Evolutionary conservation across 1,140 invertebrate species (phyloP), one percentile per base, ranked within the genome.

Genomic region (Monochamus saltuarius): DNA sequence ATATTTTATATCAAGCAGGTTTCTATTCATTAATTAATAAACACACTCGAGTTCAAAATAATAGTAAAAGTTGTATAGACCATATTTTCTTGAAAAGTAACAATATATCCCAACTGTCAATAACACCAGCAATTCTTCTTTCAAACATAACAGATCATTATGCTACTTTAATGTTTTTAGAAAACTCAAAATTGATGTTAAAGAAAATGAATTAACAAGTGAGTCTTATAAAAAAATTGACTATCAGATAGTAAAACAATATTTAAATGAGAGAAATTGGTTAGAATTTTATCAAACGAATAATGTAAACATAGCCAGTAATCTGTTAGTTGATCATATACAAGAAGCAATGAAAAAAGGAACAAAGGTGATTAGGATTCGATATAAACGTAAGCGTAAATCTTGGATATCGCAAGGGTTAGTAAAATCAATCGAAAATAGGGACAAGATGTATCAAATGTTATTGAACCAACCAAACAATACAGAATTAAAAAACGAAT

Each of bases 21-120:
- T 45, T n/a, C 19, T 9, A 9, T n/a, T 45, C 42, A 45, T 45
- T 16, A 16, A 17, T 45, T 10, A 50, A 50, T 35, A 50, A 40
- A 38, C 11, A 22, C 19, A 47, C 55, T 8, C 16, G 55, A 13
- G 43, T 45, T n/a, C 9, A 38, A 19, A n/a, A n/a, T n/a, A n/a
- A n/a, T n/a, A 57, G 55, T 35, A 13, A 16, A 42, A 47, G 43
- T 19, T 57, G 55, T 35, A 9, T 57, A 34, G 43, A 57, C 49
- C 55, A 57, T 47, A 36, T 57, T 19, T 57, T 57, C 17, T 35
- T 57, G 8, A 49, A 49, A 49, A 13, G 17, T 22, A 49, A 49
- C 19, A 49, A n/a, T n/a, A n/a, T n/a, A n/a, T n/a, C n/a, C n/a
- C n/a, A n/a, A n/a, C n/a, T 29, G 10, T 29, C 6, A 10, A 35